Evolutionary conservation across 2,888 invertebrate genomes (phyloP), one percentile per base, ranked within the genome.

Genomic region (Amorpha juglandis): DNA sequence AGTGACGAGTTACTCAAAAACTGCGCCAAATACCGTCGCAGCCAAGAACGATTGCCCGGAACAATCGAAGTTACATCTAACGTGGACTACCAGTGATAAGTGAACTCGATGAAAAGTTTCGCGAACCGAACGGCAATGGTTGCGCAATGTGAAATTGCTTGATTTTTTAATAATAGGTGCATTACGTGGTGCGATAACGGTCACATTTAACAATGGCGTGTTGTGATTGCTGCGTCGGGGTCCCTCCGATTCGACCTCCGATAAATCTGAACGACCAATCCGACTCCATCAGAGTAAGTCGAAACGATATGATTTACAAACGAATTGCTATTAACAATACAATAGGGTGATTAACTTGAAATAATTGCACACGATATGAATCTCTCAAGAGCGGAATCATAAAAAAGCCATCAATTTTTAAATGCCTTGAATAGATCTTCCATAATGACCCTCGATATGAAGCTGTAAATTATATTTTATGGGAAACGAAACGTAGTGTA

Each of bases 251-350:
- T 76, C 95, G 96, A 79, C 94, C 96, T 72, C 97, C 98, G 71
- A 96, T 98, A 83, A 96, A 96, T 86, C 91, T 97, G 75, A 94
- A 84, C 81, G 96, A 95, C 78, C 92, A 92, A 80, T 97, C 98
- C 70, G 97, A 97, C 78, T 89, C 95, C 71, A 91, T 97, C 73
- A 97, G 96, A 95, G 97, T 97, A 93, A 95, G 95, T 87, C 55
- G 63, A 58, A 68, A 65, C 65, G 45, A 47, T 63, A 63, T 63
- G 14, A 63, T 48, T 63, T 47, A 63, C n/a, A 48, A 48, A 47
- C 14, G 27, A 45, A 53, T 45, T 55, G 27, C 47, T 19, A 51
- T 45, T 51, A 62, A 63, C 50, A 63, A 53, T 45, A 55, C 53
- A 53, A 53, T 53, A 53, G 27, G 51, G 47, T 47, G 47, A 64